A percentile compares a stretch with the other conserved stretches of the same genome.
phyloP scores from a whole-genome alignment of 1,140 invertebrate genomes.

The Aphelinus certus region DNA sequence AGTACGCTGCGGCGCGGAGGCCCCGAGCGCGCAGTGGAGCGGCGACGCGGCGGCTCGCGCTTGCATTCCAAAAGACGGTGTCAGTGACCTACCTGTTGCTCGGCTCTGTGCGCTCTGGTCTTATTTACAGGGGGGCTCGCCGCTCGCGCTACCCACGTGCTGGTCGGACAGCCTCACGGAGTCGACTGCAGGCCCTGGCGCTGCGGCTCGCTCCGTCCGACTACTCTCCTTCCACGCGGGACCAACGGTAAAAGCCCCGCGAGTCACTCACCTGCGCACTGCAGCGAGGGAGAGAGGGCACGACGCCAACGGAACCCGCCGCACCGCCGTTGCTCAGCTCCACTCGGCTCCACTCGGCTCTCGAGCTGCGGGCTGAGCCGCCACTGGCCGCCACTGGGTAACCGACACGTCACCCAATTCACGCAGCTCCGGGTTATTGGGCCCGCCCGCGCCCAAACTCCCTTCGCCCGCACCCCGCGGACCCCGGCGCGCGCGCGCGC shows the following conservation, averaged over 20 bases:
- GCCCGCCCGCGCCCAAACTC: neutral
- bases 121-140: neutral
- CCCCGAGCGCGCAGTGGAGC: neutral
- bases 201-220: neutral
- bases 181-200: conserved; percentile 12
- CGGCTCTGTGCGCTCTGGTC: no score
- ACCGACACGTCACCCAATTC: conserved; percentile 38
- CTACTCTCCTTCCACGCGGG: conserved; percentile 21
- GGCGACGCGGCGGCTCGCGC: no score
- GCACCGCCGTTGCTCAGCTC: no score
- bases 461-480: no score
- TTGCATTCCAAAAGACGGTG: neutral
- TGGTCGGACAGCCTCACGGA: conserved; percentile 2
- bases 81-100: no score
- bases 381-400: conserved; percentile 26
- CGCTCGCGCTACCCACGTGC: neutral
- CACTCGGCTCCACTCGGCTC: no score
- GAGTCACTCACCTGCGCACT: conserved; percentile 38
- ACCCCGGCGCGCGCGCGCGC: no score
- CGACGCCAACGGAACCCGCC: neutral
- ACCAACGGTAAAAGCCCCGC: conserved; percentile 37
- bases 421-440: neutral
- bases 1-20: neutral
- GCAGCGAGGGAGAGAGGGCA: neutral
- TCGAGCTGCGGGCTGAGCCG: neutral